Conservation (phyloP, 2,113 vertebrate genomes). For the Cervus canadensis region DNA sequence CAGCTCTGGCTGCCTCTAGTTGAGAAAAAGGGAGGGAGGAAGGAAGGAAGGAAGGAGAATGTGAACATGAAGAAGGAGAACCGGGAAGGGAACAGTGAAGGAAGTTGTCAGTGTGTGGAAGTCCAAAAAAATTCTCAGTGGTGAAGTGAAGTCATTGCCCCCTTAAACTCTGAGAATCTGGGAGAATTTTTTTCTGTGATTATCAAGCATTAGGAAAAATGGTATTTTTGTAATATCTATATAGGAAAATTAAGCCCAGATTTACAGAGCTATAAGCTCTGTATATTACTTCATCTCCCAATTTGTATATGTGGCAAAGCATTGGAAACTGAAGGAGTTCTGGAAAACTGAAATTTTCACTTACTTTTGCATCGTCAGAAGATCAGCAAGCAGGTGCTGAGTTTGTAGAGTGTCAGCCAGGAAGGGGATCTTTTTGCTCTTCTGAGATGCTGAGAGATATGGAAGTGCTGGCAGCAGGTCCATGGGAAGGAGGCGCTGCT, state of each 20-base stretch:
- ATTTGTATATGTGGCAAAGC: not conserved
- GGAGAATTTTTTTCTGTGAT: not conserved
- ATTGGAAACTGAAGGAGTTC: not conserved
- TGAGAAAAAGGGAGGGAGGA: not conserved
- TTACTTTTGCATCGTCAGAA: not conserved
- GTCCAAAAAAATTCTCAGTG: not conserved
- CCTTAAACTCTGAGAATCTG: not conserved
- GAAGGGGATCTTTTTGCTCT: not conserved
- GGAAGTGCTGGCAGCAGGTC: not conserved
- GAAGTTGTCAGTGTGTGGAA: not conserved
- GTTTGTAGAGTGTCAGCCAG: not conserved
- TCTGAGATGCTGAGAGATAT: not conserved
- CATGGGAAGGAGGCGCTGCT: not conserved
- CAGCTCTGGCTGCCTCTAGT: not conserved
- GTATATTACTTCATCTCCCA: not conserved
- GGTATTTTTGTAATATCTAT: not conserved
- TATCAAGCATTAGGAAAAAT: not conserved
- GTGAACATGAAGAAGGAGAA: not conserved
- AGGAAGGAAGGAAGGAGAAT: not conserved
- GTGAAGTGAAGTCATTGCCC: not conserved
- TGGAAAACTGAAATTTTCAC: slow-evolving; percentile 13
- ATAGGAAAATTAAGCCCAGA: not conserved
- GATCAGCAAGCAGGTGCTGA: not conserved
- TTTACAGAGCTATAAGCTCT: not conserved
- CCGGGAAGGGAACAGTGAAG: not conserved